Evolutionary conservation across 1,140 invertebrate species (phyloP).

Genomic region (Drosophila albomicans): DNA sequence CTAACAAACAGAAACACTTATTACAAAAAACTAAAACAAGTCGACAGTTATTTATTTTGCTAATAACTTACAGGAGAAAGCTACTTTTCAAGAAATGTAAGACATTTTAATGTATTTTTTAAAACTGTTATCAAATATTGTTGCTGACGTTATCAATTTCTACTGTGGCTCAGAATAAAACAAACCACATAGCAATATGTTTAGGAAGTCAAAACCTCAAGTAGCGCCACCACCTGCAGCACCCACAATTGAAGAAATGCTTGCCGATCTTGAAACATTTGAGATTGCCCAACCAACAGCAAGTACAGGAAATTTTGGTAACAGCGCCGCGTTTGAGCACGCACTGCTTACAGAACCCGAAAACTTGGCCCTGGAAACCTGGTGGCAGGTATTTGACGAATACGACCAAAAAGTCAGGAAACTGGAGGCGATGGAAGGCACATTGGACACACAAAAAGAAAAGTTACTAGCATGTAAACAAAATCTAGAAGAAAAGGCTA

Average conservation of each 20-base stretch:
- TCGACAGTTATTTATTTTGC: too few species aligned
- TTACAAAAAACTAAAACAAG: too few species aligned
- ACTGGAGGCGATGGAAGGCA: slow-evolving; percentile 40
- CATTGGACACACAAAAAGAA: slow-evolving; percentile 46
- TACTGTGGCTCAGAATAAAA: slow-evolving; percentile 13
- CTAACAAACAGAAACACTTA: too few species aligned
- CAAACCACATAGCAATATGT: slow-evolving; percentile 50
- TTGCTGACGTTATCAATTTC: slow-evolving; percentile 48
- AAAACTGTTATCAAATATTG: too few species aligned
- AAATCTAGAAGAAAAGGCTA: slow-evolving; percentile 55
- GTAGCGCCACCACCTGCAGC: slow-evolving; percentile 60
- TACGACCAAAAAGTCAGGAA: slow-evolving; percentile 66
- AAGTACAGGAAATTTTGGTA: slow-evolving; percentile 2
- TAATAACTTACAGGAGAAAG: slow-evolving; percentile 14
- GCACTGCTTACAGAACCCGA: slow-evolving; percentile 57
- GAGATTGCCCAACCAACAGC: slow-evolving; percentile 39
- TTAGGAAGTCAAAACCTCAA: slow-evolving; percentile 70
- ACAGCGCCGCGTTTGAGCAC: slow-evolving; percentile 51
- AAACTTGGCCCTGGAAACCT: slow-evolving; percentile 45
- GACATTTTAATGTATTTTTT: not conserved
- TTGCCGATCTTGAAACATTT: slow-evolving; percentile 72
- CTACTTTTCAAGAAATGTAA: not conserved
- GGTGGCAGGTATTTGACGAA: slow-evolving; percentile 70
- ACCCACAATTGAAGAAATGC: slow-evolving; percentile 65
- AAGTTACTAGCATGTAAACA: slow-evolving; percentile 48